Conservation (phyloP, 2,113 vertebrate genomes). For the Upupa epops region DNA sequence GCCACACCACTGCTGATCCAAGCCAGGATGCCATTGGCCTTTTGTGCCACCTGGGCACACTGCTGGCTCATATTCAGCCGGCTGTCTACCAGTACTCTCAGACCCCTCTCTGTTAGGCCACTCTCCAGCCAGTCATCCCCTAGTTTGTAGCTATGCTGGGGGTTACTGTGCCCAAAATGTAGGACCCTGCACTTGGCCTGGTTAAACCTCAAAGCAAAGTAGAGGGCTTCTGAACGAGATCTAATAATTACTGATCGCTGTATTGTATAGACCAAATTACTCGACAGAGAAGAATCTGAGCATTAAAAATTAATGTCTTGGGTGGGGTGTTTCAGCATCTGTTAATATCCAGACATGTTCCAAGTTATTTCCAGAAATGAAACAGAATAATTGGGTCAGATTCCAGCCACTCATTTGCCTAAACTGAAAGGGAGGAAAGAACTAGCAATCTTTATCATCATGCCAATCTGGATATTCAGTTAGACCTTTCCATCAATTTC, state of each 20-base stretch:
- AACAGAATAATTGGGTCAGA: conserved; percentile 36
- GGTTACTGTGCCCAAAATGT: too few relatives aligned
- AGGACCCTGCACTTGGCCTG: too few relatives aligned
- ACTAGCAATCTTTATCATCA: not conserved
- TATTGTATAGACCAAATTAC: not conserved
- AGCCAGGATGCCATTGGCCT: too few relatives aligned
- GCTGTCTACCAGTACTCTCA: too few relatives aligned
- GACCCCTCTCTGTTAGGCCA: too few relatives aligned
- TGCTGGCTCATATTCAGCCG: too few relatives aligned
- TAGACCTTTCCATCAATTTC: not conserved
- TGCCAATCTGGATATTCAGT: conserved; percentile 8
- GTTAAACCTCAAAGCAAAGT: not conserved
- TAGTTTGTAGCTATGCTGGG: too few relatives aligned
- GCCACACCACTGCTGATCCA: too few relatives aligned
- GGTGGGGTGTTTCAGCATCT: not conserved
- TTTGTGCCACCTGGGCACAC: too few relatives aligned
- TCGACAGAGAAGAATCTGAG: not conserved
- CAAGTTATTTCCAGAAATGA: conserved; percentile 38
- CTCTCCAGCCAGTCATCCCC: too few relatives aligned
- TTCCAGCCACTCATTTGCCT: conserved; percentile 20
- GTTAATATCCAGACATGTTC: not conserved
- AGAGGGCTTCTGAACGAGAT: not conserved
- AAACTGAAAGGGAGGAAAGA: conserved; percentile 16
- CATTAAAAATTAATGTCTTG: conserved; percentile 3
- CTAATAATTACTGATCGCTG: conserved; percentile 20